These are phyloP conservation scores for Rhipidura dahli DNA, from an alignment of 2,113 vertebrate species.

Conservation along the genomic window DNA sequence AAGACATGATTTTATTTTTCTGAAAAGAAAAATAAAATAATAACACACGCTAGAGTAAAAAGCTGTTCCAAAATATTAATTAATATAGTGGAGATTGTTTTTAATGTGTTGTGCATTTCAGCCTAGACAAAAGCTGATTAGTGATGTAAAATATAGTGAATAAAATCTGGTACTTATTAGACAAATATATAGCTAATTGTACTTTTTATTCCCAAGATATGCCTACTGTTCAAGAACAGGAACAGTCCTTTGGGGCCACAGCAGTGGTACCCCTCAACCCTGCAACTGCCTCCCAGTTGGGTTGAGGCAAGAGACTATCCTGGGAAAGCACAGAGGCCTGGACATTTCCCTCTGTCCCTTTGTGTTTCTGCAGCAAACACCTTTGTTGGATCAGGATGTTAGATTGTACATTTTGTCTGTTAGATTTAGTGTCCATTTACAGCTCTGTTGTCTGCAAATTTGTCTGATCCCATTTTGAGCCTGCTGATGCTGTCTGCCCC, in stretches of 20 bases:
- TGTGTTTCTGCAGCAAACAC: neutral
- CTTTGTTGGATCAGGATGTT: neutral
- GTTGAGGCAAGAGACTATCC: neutral
- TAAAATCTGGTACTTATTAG: neutral
- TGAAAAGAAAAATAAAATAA: neutral
- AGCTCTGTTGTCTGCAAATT: neutral
- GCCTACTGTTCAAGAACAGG: neutral
- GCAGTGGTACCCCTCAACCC: neutral
- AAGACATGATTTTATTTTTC: slow-evolving; percentile 70
- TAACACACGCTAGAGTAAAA: neutral
- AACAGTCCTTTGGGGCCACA: neutral
- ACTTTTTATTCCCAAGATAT: neutral
- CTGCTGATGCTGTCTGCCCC: neutral
- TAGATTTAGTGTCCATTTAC: neutral
- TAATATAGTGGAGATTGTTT: slow-evolving; percentile 15
- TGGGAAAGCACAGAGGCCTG: neutral
- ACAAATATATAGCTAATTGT: neutral
- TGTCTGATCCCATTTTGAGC: neutral
- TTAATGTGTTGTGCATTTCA: neutral
- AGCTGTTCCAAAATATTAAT: slow-evolving; percentile 46
- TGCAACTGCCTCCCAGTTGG: neutral
- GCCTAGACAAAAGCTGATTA: neutral
- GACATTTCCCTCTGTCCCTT: neutral
- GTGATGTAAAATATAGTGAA: neutral
- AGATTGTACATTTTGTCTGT: neutral